Evolutionary conservation across 2,113 vertebrate species (phyloP).

Genomic region (Cheirogaleus medius): DNA sequence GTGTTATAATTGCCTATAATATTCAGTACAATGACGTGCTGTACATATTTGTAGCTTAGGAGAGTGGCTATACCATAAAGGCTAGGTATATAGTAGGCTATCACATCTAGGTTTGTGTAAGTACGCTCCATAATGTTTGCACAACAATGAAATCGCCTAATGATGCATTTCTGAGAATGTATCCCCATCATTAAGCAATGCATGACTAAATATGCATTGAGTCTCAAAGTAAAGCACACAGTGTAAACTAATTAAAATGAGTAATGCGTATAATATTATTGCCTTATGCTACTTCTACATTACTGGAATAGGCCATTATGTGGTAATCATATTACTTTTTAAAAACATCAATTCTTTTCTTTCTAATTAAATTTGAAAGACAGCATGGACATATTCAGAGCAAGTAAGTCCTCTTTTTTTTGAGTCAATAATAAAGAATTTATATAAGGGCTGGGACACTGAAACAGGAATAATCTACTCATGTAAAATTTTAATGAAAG

Average conservation of each 20-base stretch:
- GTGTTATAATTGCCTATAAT: not conserved
- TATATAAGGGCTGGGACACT: not conserved
- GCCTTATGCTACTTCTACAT: not conserved
- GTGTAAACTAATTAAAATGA: not conserved
- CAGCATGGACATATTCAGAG: not conserved
- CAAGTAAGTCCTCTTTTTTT: not conserved
- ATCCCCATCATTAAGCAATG: not conserved
- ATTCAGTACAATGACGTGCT: not conserved
- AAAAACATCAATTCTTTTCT: not conserved
- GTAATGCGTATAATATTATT: not conserved
- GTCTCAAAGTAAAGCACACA: not conserved
- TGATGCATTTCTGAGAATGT: not conserved
- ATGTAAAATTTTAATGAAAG: not conserved
- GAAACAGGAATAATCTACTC: not conserved
- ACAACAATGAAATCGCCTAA: not conserved
- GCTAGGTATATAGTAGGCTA: not conserved
- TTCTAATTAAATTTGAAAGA: constrained; percentile 14
- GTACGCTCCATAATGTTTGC: not conserved
- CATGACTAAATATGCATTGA: not conserved
- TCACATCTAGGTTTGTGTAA: not conserved
- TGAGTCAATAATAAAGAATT: not conserved
- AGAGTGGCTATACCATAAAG: not conserved
- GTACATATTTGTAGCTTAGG: not conserved
- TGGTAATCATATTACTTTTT: not conserved
- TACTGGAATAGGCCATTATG: not conserved